Evolutionary conservation across 2,797 vertebrate genomes (phyloP).

Genomic region (Selene dorsalis): DNA sequence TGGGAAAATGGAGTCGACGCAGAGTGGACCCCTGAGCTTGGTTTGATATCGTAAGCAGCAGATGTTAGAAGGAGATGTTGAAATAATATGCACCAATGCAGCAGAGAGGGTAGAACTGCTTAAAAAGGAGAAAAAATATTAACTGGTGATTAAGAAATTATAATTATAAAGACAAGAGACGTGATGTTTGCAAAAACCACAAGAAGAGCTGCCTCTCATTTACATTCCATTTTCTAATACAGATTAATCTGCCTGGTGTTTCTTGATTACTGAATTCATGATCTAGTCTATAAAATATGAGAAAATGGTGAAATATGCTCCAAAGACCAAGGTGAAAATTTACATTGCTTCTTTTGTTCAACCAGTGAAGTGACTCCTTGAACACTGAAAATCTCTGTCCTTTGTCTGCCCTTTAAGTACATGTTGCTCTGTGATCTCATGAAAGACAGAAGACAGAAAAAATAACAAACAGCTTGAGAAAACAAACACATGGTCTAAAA

Average conservation of each 20-base stretch:
- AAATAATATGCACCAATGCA: slow-evolving; percentile 9
- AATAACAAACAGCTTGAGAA: slow-evolving; percentile 37
- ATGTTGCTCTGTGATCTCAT: slow-evolving; percentile 9
- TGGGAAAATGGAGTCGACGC: slow-evolving; percentile 46
- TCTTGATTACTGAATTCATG: neutral
- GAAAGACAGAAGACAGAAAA: slow-evolving; percentile 18
- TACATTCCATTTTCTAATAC: neutral
- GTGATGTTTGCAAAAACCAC: neutral
- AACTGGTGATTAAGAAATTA: neutral
- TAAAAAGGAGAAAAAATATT: neutral
- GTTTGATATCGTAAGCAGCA: slow-evolving; percentile 34
- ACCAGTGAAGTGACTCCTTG: neutral
- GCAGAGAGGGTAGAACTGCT: slow-evolving; percentile 2
- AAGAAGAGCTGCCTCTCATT: neutral
- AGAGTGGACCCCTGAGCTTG: slow-evolving; percentile 43
- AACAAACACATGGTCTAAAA: slow-evolving; percentile 58
- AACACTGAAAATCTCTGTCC: neutral
- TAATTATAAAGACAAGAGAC: neutral
- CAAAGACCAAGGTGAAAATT: neutral
- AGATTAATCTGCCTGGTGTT: neutral
- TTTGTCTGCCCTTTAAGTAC: slow-evolving; percentile 29
- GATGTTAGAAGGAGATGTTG: slow-evolving; percentile 30
- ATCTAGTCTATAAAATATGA: slow-evolving; percentile 1
- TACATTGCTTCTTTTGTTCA: neutral
- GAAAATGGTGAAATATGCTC: neutral